A percentile compares a stretch with the other conserved stretches of the same genome.
Evolutionary conservation across 2,797 vertebrate species (phyloP).

Genomic region (Sebastes baramenuke): DNA sequence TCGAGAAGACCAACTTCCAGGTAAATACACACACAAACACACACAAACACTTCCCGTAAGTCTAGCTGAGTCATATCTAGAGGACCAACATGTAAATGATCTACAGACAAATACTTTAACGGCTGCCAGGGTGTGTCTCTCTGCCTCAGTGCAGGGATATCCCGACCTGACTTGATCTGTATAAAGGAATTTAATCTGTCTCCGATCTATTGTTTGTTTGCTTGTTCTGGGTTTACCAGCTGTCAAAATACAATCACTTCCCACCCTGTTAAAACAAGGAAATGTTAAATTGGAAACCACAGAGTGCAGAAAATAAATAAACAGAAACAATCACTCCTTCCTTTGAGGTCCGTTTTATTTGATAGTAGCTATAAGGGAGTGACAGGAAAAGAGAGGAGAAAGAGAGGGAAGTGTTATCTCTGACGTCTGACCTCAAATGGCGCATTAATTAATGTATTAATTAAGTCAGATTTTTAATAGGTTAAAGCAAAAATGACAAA

Average conservation of each 20-base stretch:
- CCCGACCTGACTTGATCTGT: accelerated
- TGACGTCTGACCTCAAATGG: too few relatives aligned
- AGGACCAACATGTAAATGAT: background rate
- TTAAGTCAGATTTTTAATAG: too few relatives aligned
- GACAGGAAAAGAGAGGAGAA: background rate
- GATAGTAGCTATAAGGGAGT: background rate
- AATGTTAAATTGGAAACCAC: too few relatives aligned
- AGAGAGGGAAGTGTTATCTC: background rate
- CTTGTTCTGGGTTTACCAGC: background rate
- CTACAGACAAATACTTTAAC: background rate
- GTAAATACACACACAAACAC: slow-evolving; percentile 66
- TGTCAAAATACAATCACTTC: too few relatives aligned
- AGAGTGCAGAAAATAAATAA: background rate
- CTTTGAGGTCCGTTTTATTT: background rate
- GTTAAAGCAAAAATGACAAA: too few relatives aligned
- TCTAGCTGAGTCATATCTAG: background rate
- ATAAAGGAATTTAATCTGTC: accelerated
- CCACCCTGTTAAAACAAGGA: background rate
- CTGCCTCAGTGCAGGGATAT: background rate
- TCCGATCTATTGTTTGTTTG: background rate
- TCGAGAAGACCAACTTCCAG: slow-evolving; percentile 92
- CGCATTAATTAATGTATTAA: too few relatives aligned
- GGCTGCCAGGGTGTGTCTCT: background rate
- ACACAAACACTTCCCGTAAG: background rate
- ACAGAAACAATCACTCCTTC: background rate